Base-by-base conservation (phyloP, 2,113 vertebrate genomes). In the Poeciliopsis occidentalis region DNA sequence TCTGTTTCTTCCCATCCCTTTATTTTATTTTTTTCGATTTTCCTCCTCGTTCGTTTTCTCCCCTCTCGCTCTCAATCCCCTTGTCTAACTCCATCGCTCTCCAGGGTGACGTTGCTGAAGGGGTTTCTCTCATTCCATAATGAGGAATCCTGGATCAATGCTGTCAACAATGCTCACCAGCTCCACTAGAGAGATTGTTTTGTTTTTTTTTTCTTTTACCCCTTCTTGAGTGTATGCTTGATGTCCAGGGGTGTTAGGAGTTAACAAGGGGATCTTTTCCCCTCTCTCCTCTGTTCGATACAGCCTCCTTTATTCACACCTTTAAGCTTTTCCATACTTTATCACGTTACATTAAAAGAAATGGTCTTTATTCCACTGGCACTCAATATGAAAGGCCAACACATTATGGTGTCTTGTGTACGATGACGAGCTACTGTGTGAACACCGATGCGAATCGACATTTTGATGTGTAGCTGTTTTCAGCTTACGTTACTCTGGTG, bases 131-230 rank as follows among this genome's bases (percentile, higher is more conserved):
- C 41, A 51, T 84, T 80, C 87, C 68, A 82, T 92, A 93, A 92
- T 91, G 86, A 93, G 85, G 87, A 81, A 91, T 90, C 86, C 83
- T 54, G 78, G 90, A 93, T 90, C 89, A 90, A 67, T 87, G 85
- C 85, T 80, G 89, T 92, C 88, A 90, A 91, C 90, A 88, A 81
- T 68, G 79, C 77, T 85, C 65, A 73, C 71, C 73, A 73, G 83
- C 84, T 76, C 64, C 76, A 77, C 75, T 70, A 61, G 67, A 68
- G 30, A 67, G 71, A 54, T 63, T 57, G 29, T 29, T 82, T 44
- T 63, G 73, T 79, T 86, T 82, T 73, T 44, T 65, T 32, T 32
- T 1, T 32, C 6, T 34, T 34, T 37, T 37, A 81, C 83, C 83
- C 78, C 51, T 66, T 81, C 83, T 72, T 12, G 71, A n/a, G 80